A percentile compares a stretch with the other conserved stretches of the same genome.
Conservation (phyloP, 2,888 invertebrate genomes). For the Rapana venosa region DNA sequence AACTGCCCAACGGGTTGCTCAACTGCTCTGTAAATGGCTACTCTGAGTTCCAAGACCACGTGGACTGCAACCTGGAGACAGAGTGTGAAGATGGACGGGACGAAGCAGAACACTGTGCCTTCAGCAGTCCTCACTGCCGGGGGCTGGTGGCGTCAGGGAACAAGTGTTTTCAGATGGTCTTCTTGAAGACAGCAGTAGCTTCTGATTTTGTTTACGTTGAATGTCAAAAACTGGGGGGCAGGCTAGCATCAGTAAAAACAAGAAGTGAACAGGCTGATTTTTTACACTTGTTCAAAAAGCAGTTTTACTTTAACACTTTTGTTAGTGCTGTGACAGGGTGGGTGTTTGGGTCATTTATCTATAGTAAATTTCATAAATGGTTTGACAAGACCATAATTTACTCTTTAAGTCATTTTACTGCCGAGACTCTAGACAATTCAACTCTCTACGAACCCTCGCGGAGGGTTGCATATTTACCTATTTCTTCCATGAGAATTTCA, state of each 20-base stretch:
- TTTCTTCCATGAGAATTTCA: no score
- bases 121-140: neutral
- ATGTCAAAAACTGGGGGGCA: neutral
- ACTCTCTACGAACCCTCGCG: no score
- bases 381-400: neutral
- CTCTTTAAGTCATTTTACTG: neutral
- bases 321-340: neutral
- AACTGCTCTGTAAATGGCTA: neutral
- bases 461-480: no score
- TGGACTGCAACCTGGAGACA: neutral
- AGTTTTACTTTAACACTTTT: neutral
- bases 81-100: conserved; percentile 18
- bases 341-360: neutral
- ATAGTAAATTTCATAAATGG: neutral
- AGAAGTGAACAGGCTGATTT: neutral
- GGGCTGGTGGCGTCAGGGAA: neutral
- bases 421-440: no score
- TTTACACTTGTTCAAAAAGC: neutral
- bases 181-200: neutral
- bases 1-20: neutral
- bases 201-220: neutral
- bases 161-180: neutral
- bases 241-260: neutral
- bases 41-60: neutral
- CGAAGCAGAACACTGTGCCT: conserved; percentile 14